phyloP scores from a whole-genome alignment of 2,113 vertebrate genomes.

The Bubo bubo region DNA sequence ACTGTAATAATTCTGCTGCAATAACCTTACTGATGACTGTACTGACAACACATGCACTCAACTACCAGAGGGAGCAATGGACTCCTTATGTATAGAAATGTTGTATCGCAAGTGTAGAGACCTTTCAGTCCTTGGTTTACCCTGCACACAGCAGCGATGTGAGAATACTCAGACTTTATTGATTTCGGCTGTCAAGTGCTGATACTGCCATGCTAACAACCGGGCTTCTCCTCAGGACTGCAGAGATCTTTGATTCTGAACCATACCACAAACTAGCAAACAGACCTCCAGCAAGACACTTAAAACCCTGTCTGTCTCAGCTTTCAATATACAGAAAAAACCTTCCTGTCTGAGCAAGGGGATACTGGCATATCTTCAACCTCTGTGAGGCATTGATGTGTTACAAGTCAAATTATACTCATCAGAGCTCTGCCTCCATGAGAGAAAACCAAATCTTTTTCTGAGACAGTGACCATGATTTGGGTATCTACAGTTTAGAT shows the following conservation, averaged over 20 bases:
- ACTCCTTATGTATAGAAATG: neutral
- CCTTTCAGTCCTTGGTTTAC: neutral
- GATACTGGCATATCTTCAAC: neutral
- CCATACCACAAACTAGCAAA: neutral
- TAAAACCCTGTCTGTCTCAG: neutral
- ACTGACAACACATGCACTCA: neutral
- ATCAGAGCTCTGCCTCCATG: neutral
- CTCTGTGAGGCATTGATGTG: rapidly evolving
- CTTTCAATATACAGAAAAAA: neutral
- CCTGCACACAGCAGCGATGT: neutral
- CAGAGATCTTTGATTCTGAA: neutral
- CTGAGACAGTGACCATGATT: neutral
- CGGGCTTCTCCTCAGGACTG: neutral
- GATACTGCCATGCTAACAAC: neutral
- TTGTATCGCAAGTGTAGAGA: neutral
- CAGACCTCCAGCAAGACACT: neutral
- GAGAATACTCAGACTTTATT: neutral
- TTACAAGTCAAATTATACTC: neutral
- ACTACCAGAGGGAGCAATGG: neutral
- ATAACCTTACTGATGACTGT: neutral
- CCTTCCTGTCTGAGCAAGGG: neutral
- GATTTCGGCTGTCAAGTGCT: neutral
- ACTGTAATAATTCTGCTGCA: neutral
- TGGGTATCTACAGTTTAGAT: neutral
- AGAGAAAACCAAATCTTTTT: neutral